Base-by-base conservation (phyloP, 2,888 invertebrate genomes). In the Parascotia fuliginaria region DNA sequence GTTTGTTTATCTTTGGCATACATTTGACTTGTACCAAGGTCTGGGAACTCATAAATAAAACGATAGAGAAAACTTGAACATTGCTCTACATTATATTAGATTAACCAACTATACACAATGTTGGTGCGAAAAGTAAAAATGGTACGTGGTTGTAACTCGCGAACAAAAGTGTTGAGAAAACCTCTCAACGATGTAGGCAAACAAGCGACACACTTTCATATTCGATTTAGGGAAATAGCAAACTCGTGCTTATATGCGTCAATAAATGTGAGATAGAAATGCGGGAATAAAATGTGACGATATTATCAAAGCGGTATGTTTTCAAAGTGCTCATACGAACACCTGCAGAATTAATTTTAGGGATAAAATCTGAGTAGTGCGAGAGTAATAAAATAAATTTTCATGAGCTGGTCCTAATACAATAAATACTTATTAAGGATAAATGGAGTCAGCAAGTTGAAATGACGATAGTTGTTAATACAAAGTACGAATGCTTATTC, bases 161-260 rank as follows among this genome's bases (percentile, higher is more conserved):
- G 33, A 16, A 34, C 16, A 34, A 34, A 13, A 59, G 36, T 58
- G 45, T 44, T 42, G 43, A 38, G 32, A 13, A 43, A 53, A 49
- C 50, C 40, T 60, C 62, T 56, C 9, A 13, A 13, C 13, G 31
- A 59, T 51, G 62, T 65, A 60, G 45, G 65, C 60, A 70, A 71
- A 70, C 70, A 67, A 51, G 51, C 55, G 55, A 55, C 62, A 60
- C 55, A 53, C 55, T 61, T 51, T 54, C 55, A 62, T 73, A 71
- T 73, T 70, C 67, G 65, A 68, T 71, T 69, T 65, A 60, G 55
- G 63, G 60, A 57, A 61, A 70, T 62, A 60, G 59, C 55, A 55
- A 58, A 43, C 31, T 53, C 58, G 59, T 62, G 54, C 57, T 57
- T 58, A 52, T 60, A 55, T 53, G 38, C 59, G 59, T 56, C 60